A percentile compares a stretch with the other conserved stretches of the same genome.
phyloP scores from a whole-genome alignment of 92 coral and sea anemone genomes.

The Paragorgia papillata region DNA sequence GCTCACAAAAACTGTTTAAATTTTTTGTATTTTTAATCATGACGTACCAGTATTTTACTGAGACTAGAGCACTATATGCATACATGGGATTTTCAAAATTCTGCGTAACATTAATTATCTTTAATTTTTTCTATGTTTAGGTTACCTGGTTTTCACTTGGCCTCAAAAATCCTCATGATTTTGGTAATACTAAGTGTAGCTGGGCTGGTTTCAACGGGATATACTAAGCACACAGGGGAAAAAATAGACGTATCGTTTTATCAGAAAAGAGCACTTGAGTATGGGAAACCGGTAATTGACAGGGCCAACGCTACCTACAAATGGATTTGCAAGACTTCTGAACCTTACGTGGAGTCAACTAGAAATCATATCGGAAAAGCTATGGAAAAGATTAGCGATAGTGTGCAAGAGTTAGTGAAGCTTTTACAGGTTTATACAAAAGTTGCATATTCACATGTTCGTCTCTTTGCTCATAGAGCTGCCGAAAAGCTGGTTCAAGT shows the following conservation, averaged over 20 bases:
- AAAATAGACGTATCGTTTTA: constrained; percentile 24
- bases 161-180: constrained; percentile 17
- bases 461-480: neutral
- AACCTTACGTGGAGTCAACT: constrained; percentile 10
- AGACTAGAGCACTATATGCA: too few species aligned
- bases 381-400: neutral
- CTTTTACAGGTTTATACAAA: neutral
- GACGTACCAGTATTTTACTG: too few species aligned
- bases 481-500: neutral
- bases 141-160: constrained; percentile 31
- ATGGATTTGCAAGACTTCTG: neutral
- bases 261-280: constrained; percentile 7
- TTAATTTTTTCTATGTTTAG: neutral
- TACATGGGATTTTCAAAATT: too few species aligned
- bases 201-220: constrained; percentile 28
- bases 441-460: neutral
- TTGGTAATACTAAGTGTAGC: constrained; percentile 2
- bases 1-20: too few species aligned
- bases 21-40: too few species aligned
- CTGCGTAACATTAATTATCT: too few species aligned
- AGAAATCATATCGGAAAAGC: neutral
- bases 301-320: constrained; percentile 4
- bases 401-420: neutral
- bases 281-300: constrained; percentile 13
- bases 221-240: constrained; percentile 36